Base-by-base conservation (phyloP, 2,888 invertebrate genomes). In the Lapara coniferarum region DNA sequence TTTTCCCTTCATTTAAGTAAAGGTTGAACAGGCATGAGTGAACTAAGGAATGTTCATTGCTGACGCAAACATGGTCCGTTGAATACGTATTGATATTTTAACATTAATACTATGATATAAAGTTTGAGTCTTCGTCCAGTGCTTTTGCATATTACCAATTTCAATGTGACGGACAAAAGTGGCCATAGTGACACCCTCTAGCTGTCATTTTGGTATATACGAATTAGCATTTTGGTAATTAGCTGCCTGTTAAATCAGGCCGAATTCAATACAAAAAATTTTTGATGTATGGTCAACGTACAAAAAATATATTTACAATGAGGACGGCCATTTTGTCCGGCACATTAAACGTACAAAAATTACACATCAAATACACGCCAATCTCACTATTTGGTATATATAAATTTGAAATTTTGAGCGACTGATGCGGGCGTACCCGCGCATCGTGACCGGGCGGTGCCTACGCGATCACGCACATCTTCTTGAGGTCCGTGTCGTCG, bases 381-480 rank as follows among this genome's bases (percentile, higher is more conserved):
- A 63, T 46, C 16, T 37, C 37, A 37, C 37, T 37, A 37, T 37
- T 37, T 37, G 37, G 30, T 12, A 52, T 2, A 19, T 51, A 12
- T 51, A 37, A 53, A 53, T 30, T 16, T 52, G 13, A 10, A 30
- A 66, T n/a, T 14, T 19, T n/a, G 13, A 10, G 19, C 13, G 1
- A 30, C 51, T 19, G 8, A 19, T 13, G 30, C 14, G 52, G 0
- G 10, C 19, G 25, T 37, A 8, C 37, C 37, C 8, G 37, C 8
- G 37, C 10, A 10, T 7, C 13, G 44, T 70, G 53, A 66, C 73
- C 56, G 96, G 95, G 81, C 95, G 96, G 14, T 7, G 37, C 95
- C 95, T 55, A 90, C 96, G 96, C 79, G 96, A 96, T 82, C 89
- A 92, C 73, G 95, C 95, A 77, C 88, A 85, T 75, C 85, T 82